Percentiles rank a stretch among this genome's conserved stretches.
Evolutionary conservation across 2,797 vertebrate species (phyloP).

Genomic region (Spheniscus humboldti): DNA sequence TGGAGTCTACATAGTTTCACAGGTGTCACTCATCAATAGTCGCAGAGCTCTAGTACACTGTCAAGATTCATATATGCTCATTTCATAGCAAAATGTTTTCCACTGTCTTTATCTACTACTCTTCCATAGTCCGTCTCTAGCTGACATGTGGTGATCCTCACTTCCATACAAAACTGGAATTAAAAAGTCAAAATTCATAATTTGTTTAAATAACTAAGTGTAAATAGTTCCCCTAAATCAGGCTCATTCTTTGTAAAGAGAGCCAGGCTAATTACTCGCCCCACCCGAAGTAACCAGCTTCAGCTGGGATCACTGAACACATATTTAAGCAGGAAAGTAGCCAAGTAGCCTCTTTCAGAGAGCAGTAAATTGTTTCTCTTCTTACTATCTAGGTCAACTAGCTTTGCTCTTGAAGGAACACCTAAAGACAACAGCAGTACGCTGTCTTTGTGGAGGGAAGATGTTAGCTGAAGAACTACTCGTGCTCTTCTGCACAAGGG

Average conservation of each 20-base stretch:
- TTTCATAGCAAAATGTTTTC: not conserved
- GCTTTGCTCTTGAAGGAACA: not conserved
- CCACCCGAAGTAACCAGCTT: not conserved
- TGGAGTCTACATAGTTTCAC: not conserved
- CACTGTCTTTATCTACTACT: not conserved
- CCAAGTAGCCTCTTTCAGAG: accelerated
- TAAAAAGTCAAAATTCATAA: not conserved
- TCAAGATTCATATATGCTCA: accelerated
- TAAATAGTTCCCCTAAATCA: not conserved
- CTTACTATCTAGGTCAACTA: accelerated
- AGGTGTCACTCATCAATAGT: not conserved
- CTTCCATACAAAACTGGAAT: not conserved
- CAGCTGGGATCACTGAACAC: not conserved
- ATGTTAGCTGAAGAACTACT: not conserved
- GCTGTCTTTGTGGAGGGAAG: accelerated
- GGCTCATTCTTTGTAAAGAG: not conserved
- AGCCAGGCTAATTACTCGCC: not conserved
- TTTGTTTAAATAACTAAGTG: not conserved
- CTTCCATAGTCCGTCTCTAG: not conserved
- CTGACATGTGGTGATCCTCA: not conserved
- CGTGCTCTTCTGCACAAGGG: accelerated
- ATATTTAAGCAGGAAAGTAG: not conserved
- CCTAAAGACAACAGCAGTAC: accelerated
- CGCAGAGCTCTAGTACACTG: not conserved
- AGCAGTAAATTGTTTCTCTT: accelerated